Evolutionary conservation across 2,797 vertebrate genomes (phyloP).

Genomic region (Neoniphon sammara): DNA sequence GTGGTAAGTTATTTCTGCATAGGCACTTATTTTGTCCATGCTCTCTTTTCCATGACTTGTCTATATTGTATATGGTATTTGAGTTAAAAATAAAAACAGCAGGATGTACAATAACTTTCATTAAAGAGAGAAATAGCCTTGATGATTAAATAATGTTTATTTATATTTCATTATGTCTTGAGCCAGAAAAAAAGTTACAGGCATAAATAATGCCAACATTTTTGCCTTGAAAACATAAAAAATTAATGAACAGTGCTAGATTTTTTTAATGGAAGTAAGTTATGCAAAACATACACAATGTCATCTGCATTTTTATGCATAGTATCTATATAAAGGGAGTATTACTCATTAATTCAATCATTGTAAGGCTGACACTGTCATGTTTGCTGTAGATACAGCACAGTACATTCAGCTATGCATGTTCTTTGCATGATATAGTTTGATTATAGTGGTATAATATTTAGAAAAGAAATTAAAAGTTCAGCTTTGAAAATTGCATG

Average conservation of each 20-base stretch:
- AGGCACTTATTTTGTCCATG: slow-evolving; percentile 10
- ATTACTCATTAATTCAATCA: too few relatives aligned
- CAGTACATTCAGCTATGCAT: too few relatives aligned
- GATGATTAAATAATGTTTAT: slow-evolving; percentile 37
- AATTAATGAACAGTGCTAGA: slow-evolving; percentile 8
- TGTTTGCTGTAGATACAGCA: too few relatives aligned
- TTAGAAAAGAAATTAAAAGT: too few relatives aligned
- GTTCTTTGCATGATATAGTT: too few relatives aligned
- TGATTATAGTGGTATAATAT: too few relatives aligned
- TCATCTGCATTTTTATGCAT: background rate
- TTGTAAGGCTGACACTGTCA: too few relatives aligned
- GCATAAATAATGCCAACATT: background rate
- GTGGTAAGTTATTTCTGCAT: background rate
- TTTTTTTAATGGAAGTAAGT: background rate
- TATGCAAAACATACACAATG: background rate
- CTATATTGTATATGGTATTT: slow-evolving; percentile 34
- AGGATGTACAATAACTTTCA: slow-evolving; percentile 30
- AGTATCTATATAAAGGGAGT: background rate
- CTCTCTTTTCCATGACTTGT: slow-evolving; percentile 14
- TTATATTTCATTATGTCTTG: slow-evolving; percentile 28
- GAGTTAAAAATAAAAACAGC: slow-evolving; percentile 36
- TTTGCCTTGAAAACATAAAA: slow-evolving; percentile 16
- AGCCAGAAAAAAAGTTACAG: background rate
- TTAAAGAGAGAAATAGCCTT: slow-evolving; percentile 43
- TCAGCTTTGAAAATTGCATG: too few relatives aligned